phyloP scores from a whole-genome alignment of 2,113 vertebrate species.

The Hydropotes inermis region DNA sequence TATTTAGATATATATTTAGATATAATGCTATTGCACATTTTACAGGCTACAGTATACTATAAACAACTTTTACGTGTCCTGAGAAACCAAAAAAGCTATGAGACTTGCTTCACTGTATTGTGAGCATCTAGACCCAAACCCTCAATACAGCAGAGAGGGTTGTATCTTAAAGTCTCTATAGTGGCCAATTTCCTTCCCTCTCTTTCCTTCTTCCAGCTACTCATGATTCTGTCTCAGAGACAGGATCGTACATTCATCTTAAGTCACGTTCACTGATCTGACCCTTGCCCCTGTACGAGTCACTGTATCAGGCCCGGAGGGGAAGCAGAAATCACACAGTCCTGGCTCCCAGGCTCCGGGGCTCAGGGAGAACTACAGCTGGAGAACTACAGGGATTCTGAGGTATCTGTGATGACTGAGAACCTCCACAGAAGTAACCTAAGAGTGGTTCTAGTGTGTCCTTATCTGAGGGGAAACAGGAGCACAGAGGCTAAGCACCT shows the following conservation, averaged over 20 bases:
- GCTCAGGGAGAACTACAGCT: background rate
- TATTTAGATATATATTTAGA: background rate
- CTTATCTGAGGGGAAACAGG: background rate
- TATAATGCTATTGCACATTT: background rate
- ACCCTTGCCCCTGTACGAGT: background rate
- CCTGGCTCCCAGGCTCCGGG: background rate
- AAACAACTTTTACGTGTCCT: background rate
- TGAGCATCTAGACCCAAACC: background rate
- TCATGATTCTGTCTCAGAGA: background rate
- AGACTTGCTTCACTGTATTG: background rate
- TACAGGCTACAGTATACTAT: background rate
- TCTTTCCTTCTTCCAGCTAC: background rate
- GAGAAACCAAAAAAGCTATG: background rate
- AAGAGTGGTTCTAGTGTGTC: rapidly evolving
- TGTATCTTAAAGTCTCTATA: background rate
- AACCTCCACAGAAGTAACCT: background rate
- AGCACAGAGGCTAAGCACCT: background rate
- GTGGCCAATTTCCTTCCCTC: background rate
- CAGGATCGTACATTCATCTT: background rate
- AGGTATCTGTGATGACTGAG: background rate
- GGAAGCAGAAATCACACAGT: background rate
- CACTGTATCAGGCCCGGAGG: background rate
- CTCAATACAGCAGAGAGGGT: background rate
- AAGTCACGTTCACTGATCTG: background rate
- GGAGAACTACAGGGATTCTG: background rate